Evolutionary conservation across 2,113 vertebrate species (phyloP).

Genomic region (Daphoenositta chrysoptera): DNA sequence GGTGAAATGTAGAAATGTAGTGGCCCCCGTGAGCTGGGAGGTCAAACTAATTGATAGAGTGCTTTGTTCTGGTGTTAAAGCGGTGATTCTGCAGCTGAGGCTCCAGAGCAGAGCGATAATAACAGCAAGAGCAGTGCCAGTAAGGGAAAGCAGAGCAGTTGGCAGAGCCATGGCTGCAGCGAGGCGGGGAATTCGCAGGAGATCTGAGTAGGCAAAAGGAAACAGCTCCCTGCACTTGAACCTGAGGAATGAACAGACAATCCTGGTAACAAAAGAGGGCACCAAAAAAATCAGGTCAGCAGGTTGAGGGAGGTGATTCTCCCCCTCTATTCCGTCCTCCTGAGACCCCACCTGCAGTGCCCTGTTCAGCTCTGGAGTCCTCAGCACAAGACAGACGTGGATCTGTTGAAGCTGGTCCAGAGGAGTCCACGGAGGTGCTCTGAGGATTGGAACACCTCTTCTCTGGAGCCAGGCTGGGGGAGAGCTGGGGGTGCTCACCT

Average conservation of each 20-base stretch:
- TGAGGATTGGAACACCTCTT: neutral
- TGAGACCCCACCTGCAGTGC: neutral
- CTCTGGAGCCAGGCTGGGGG: neutral
- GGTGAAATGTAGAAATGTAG: neutral
- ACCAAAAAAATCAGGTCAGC: neutral
- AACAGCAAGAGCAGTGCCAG: neutral
- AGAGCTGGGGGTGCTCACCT: neutral
- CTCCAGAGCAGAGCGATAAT: neutral
- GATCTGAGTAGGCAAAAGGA: neutral
- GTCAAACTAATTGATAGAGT: neutral
- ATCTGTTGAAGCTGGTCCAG: neutral
- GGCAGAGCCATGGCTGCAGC: neutral
- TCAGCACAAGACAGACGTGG: neutral
- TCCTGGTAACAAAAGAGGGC: neutral
- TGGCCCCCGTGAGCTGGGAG: neutral
- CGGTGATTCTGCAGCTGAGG: neutral
- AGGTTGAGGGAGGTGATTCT: neutral
- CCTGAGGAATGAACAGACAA: neutral
- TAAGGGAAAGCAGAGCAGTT: neutral
- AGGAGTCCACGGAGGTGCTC: rapidly evolving
- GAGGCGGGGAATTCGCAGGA: neutral
- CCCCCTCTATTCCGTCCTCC: neutral
- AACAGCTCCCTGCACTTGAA: neutral
- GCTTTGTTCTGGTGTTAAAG: neutral
- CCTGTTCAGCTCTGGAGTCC: neutral